Percentiles rank a stretch among this genome's conserved stretches.
phyloP scores from a whole-genome alignment of 2,888 invertebrate species.

The Notodonta dromedarius region DNA sequence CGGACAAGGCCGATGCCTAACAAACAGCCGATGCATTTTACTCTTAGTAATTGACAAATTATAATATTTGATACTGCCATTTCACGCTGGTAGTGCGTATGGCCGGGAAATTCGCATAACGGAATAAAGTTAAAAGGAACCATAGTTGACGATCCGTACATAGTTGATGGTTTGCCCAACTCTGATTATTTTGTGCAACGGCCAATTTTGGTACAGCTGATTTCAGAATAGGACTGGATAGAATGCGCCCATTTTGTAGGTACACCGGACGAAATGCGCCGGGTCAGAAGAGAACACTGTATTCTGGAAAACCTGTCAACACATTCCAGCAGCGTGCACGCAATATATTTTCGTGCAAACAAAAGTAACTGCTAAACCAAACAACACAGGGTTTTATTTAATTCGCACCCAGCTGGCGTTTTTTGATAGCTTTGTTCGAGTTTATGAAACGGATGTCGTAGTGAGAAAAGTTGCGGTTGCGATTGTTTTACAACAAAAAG shows the following conservation, averaged over 20 bases:
- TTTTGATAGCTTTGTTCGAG: background rate
- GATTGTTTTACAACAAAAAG: background rate
- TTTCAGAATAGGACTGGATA: too few species aligned
- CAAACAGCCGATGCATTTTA: background rate
- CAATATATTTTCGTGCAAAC: background rate
- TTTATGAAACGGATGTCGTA: background rate
- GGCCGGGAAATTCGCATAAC: too few species aligned
- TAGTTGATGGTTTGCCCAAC: too few species aligned
- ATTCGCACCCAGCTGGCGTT: background rate
- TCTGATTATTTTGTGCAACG: too few species aligned
- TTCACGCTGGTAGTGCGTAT: too few species aligned
- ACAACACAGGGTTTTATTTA: background rate
- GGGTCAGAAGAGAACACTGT: background rate
- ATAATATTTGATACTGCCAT: too few species aligned
- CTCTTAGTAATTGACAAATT: background rate
- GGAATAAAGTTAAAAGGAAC: too few species aligned
- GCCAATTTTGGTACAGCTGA: too few species aligned
- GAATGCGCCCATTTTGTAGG: too few species aligned
- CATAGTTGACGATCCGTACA: too few species aligned
- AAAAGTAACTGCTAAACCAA: background rate
- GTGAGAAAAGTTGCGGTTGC: background rate
- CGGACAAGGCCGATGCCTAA: constrained; percentile 1
- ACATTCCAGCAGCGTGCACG: background rate
- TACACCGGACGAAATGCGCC: too few species aligned
- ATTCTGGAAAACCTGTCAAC: background rate